phyloP scores from a whole-genome alignment of 2,797 vertebrate genomes.

The Cuculus canorus region DNA sequence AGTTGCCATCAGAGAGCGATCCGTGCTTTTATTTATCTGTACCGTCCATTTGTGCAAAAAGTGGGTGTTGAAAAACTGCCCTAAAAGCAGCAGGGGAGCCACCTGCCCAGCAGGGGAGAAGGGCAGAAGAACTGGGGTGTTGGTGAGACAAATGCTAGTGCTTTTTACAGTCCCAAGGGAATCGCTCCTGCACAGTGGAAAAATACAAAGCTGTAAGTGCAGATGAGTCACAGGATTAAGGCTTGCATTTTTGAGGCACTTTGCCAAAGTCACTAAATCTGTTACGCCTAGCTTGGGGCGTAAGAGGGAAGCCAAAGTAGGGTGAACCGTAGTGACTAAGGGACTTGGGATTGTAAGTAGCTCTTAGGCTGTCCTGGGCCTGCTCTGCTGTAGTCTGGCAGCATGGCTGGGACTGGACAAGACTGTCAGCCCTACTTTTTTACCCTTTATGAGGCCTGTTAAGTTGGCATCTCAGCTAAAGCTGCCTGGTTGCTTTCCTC shows the following conservation, averaged over 20 bases:
- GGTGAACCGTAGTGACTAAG: neutral
- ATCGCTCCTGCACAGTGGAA: slow-evolving; percentile 4
- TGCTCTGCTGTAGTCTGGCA: neutral
- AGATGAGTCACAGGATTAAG: slow-evolving; percentile 49
- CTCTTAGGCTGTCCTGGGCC: neutral
- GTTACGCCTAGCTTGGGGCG: neutral
- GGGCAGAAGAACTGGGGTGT: neutral
- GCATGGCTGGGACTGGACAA: neutral
- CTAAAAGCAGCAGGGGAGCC: neutral
- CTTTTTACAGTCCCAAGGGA: neutral
- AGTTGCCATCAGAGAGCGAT: neutral
- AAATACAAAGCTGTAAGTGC: slow-evolving; percentile 13
- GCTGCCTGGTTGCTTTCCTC: neutral
- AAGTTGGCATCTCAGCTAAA: neutral
- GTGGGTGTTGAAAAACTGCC: neutral
- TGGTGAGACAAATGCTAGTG: neutral
- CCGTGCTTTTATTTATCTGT: neutral
- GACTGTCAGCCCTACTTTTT: neutral
- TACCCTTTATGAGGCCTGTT: neutral
- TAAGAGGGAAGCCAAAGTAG: neutral
- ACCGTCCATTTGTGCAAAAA: neutral
- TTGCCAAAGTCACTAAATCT: slow-evolving; percentile 34
- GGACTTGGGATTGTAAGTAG: neutral
- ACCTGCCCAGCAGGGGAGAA: neutral
- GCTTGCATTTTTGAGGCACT: slow-evolving; percentile 12